Base-by-base conservation (phyloP, 2,113 vertebrate genomes). In the Tyto alba region DNA sequence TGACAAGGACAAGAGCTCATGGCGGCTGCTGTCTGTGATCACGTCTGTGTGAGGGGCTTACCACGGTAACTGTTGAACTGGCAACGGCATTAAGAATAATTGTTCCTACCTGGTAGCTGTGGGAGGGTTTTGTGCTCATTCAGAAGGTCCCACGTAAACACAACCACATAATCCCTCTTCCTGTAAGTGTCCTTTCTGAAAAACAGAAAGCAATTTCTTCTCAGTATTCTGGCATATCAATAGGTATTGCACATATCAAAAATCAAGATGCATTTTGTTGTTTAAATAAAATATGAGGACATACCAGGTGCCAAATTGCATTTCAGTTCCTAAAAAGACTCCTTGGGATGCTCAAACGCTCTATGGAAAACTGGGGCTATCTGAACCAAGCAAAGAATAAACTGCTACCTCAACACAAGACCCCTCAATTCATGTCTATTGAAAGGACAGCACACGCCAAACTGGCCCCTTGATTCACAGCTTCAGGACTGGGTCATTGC, bases 1-100 rank as follows among this genome's bases (percentile, higher is more conserved):
- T 41, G 27, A 41, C 32, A 20, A 34, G 74, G 34, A 36, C 34
- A 20, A 13, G 10, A 5, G 6, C 12, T 7, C 0, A 0, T 22
- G 16, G 40, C 0, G 9, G 6, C 13, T 56, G 11, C 20, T 84
- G 56, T 29, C 21, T 52, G 0, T 6, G 34, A 3, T 1, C 8
- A 14, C 2, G 64, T 26, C 14, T 4, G 0, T 9, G 41, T 6
- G 23, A 59, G 62, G 43, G 45, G 45, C 64, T 40, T 53, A 15
- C 27, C 23, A 2, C 0, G 1, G 20, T 3, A 9, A 7, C 4
- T 11, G 48, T 26, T 36, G 53, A 41, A 10, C 32, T 19, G 36
- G 52, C 2, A 10, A 1, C 13, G 88, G 64, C 57, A 19, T n/a
- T 9, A 1, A 23, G 26, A n/a, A 3, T 0, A 21, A 7, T 8